These are phyloP conservation scores for Ichneumon xanthorius DNA, from an alignment of 2,888 invertebrate species.

Conservation along the genomic window DNA sequence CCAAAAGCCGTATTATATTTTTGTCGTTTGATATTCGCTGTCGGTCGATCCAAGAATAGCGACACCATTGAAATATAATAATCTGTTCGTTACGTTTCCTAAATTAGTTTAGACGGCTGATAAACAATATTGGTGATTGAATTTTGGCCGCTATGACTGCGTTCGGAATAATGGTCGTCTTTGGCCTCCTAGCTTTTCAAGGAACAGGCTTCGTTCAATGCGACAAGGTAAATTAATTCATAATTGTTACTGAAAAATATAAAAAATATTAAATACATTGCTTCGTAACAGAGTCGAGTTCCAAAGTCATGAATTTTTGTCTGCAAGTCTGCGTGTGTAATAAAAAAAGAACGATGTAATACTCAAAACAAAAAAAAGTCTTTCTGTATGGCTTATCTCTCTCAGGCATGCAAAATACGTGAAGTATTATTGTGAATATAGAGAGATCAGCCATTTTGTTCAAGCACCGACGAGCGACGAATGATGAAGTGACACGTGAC, in stretches of 20 bases:
- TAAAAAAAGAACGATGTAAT: too few relatives aligned
- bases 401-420: too few relatives aligned
- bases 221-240: constrained; percentile 10
- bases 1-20: too few relatives aligned
- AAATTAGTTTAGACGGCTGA: neutral
- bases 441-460: too few relatives aligned
- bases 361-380: too few relatives aligned
- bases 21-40: neutral
- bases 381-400: too few relatives aligned
- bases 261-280: neutral
- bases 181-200: neutral
- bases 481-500: neutral
- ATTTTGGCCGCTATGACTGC: neutral
- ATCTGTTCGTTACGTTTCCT: neutral
- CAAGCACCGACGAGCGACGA: too few relatives aligned
- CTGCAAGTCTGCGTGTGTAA: too few relatives aligned
- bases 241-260: neutral
- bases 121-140: neutral
- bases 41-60: neutral
- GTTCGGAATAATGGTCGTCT: neutral
- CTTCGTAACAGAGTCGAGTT: neutral
- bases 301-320: too few relatives aligned
- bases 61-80: neutral
- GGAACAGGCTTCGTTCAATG: neutral
- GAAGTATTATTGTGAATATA: too few relatives aligned